Evolutionary conservation across 2,113 vertebrate genomes (phyloP).

Genomic region (Ceratotherium simum): DNA sequence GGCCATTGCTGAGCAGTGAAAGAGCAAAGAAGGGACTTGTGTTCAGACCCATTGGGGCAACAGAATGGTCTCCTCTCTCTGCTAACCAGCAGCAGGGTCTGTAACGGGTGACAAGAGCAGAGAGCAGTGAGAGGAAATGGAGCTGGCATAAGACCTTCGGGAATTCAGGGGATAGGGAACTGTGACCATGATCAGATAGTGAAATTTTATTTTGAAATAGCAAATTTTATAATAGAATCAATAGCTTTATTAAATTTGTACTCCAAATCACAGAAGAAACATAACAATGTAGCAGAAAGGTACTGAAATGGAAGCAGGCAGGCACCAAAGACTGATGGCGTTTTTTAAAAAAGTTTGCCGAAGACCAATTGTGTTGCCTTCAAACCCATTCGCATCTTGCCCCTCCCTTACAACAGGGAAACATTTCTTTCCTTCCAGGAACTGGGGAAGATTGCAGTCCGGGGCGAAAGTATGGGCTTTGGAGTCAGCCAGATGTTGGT

Average conservation of each 20-base stretch:
- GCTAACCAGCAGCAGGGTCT: background rate
- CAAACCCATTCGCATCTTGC: background rate
- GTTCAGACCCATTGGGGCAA: rapidly evolving
- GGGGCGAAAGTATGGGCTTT: background rate
- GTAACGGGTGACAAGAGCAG: rapidly evolving
- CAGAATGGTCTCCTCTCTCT: background rate
- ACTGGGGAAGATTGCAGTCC: background rate
- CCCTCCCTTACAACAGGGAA: background rate
- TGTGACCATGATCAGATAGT: background rate
- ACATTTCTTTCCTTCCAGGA: background rate
- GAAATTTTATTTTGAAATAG: background rate
- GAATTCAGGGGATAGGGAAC: background rate
- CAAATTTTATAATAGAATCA: background rate
- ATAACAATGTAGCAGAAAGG: background rate
- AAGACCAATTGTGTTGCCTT: background rate
- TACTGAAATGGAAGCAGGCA: background rate
- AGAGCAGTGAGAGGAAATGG: background rate
- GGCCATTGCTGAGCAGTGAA: background rate
- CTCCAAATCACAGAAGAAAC: constrained; percentile 1
- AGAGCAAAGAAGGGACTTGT: background rate
- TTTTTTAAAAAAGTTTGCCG: background rate
- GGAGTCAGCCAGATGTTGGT: background rate
- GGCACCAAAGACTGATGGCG: background rate
- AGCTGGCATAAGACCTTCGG: background rate
- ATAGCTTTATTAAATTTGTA: constrained; percentile 9